Percentiles rank a stretch among this genome's conserved stretches.
Conservation (phyloP, 2,888 invertebrate species). For the Drosophila buzzatii region DNA sequence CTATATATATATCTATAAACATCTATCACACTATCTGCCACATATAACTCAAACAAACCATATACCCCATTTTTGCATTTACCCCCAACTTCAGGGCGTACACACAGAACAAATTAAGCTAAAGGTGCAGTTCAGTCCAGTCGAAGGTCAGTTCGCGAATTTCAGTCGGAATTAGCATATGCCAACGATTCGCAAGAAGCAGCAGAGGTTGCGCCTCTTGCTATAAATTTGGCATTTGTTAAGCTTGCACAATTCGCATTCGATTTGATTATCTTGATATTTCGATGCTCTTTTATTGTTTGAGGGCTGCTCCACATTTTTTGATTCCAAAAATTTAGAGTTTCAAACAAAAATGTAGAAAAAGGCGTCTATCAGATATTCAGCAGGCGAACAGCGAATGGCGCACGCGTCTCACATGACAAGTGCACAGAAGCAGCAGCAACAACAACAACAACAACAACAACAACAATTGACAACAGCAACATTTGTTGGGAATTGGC, state of each 20-base stretch:
- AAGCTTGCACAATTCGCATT: constrained; percentile 44
- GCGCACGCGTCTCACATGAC: constrained; percentile 60
- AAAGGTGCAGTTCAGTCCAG: constrained; percentile 32
- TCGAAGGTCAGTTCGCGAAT: constrained; percentile 41
- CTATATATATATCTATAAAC: no score
- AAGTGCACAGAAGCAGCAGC: constrained; percentile 46
- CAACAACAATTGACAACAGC: constrained; percentile 9
- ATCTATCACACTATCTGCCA: neutral
- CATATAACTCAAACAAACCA: neutral
- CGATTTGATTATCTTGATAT: constrained; percentile 8
- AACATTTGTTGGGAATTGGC: constrained; percentile 22
- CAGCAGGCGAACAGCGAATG: constrained; percentile 51
- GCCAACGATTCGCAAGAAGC: neutral
- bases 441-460: constrained; percentile 12
- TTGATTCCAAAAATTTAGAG: constrained; percentile 29
- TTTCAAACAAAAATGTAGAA: constrained; percentile 48
- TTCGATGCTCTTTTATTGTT: constrained; percentile 3
- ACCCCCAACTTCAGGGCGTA: no score
- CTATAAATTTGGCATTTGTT: constrained; percentile 22
- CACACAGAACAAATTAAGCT: neutral
- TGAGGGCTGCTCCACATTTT: constrained; percentile 48
- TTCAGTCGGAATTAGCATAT: constrained; percentile 15
- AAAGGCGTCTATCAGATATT: constrained; percentile 56
- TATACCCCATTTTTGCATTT: neutral
- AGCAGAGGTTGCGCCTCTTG: constrained; percentile 4